Evolutionary conservation across 2,888 invertebrate species (phyloP).

Genomic region (Lydus trimaculatus): DNA sequence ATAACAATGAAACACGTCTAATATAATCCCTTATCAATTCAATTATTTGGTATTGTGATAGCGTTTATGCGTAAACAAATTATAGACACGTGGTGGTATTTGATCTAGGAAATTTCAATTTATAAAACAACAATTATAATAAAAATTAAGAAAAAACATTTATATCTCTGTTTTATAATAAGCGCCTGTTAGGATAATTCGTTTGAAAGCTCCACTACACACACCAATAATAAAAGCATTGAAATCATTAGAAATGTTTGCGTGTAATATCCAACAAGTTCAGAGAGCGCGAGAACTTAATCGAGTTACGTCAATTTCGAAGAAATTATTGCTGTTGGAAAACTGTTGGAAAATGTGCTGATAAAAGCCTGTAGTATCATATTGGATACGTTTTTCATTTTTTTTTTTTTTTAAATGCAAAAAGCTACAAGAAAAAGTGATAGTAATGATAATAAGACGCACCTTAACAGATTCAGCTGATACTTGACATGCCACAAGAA

Average conservation of each 20-base stretch:
- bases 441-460: constrained; percentile 14
- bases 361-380: not conserved
- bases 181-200: not conserved
- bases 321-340: constrained; percentile 8
- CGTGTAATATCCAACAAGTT: not conserved
- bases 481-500: constrained; percentile 34
- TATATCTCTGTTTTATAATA: not conserved
- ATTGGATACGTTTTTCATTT: not conserved
- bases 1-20: not conserved
- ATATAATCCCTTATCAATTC: constrained; percentile 2
- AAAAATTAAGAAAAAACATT: not conserved
- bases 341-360: constrained; percentile 4
- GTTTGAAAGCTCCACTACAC: not conserved
- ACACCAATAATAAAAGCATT: not conserved
- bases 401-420: not conserved
- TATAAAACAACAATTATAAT: not conserved
- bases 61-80: not conserved
- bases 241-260: not conserved
- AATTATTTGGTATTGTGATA: not conserved
- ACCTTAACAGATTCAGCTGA: constrained; percentile 38
- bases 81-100: not conserved
- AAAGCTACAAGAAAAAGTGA: not conserved
- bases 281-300: constrained; percentile 1
- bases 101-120: not conserved
- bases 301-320: constrained; percentile 5